phyloP scores from a whole-genome alignment of 2,797 vertebrate species.

The Premnoplex brunnescens region DNA sequence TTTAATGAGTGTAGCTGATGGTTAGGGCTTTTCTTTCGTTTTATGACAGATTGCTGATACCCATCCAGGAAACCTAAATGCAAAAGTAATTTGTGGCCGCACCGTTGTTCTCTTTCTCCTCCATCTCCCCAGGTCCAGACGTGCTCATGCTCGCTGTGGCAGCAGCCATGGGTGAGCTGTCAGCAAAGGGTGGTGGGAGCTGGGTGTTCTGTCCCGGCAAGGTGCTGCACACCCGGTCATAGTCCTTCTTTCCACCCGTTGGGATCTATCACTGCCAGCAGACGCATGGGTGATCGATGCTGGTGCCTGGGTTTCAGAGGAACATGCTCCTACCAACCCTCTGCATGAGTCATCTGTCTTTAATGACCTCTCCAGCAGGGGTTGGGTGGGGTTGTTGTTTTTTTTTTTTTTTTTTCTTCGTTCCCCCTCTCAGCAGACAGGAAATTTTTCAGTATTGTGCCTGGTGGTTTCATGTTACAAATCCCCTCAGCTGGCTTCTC shows the following conservation, averaged over 20 bases:
- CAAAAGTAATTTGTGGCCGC: background rate
- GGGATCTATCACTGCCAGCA: background rate
- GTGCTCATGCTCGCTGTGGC: accelerated
- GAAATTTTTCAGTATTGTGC: background rate
- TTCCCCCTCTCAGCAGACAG: background rate
- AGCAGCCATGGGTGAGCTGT: background rate
- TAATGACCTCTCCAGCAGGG: background rate
- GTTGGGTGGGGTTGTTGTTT: background rate
- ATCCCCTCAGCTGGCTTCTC: background rate
- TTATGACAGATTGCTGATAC: background rate
- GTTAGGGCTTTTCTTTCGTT: slow-evolving; percentile 8
- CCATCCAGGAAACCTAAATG: background rate
- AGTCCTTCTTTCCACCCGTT: background rate
- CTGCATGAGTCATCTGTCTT: background rate
- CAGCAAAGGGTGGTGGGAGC: accelerated
- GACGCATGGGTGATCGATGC: background rate
- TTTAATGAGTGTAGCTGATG: slow-evolving; percentile 45
- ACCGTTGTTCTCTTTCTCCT: background rate
- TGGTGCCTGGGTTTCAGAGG: background rate
- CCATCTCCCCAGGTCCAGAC: background rate
- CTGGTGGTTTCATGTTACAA: background rate
- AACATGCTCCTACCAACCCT: accelerated
- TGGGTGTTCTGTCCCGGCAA: accelerated
- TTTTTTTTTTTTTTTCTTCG: background rate
- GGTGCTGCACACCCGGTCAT: background rate